These are phyloP conservation scores for Tetragonula carbonaria DNA, from an alignment of 2,888 invertebrate genomes.

Conservation along the genomic window DNA sequence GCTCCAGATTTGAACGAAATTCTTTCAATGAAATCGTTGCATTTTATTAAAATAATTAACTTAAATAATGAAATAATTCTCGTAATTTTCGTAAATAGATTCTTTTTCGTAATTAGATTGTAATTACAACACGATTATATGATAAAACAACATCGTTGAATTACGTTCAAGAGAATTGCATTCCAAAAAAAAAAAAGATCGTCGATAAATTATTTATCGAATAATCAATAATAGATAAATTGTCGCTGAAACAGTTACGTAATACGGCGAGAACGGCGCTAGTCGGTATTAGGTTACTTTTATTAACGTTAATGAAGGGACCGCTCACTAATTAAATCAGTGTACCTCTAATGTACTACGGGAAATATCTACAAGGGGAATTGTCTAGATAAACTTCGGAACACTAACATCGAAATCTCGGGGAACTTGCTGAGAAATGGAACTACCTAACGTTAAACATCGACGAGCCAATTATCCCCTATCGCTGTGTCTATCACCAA, in stretches of 20 bases:
- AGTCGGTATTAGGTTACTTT: background rate
- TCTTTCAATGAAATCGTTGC: background rate
- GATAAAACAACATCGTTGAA: background rate
- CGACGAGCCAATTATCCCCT: background rate
- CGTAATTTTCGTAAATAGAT: too few species aligned
- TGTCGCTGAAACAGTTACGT: background rate
- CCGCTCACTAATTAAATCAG: background rate
- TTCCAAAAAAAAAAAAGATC: background rate
- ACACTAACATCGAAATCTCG: background rate
- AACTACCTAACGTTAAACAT: background rate
- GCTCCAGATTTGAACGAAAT: background rate
- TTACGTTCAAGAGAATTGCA: background rate
- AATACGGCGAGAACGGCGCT: background rate
- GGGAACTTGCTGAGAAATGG: background rate
- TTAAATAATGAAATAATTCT: too few species aligned
- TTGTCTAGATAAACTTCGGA: background rate
- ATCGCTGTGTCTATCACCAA: background rate
- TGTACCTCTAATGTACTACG: too few species aligned
- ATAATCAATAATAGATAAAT: background rate
- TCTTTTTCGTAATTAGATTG: too few species aligned
- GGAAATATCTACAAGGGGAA: background rate
- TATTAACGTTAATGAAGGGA: background rate
- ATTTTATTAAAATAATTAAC: background rate
- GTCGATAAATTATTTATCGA: background rate
- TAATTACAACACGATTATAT: too few species aligned